Conservation (phyloP, 2,797 vertebrate genomes). For the Ctenopoma kingsleyae region DNA sequence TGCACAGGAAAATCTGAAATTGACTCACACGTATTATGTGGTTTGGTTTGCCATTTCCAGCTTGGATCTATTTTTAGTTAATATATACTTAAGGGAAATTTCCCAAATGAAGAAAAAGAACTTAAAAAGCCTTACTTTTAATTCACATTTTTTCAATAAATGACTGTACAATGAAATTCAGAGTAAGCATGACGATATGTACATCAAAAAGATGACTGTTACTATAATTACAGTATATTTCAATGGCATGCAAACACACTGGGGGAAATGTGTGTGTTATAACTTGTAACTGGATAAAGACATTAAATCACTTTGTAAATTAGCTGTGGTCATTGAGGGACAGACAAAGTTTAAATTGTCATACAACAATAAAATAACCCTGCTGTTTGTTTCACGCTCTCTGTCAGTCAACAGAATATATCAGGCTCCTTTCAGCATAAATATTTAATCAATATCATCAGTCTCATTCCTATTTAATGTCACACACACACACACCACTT, state of each 20-base stretch:
- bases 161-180: neutral
- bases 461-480: slow-evolving; percentile 50
- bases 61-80: slow-evolving; percentile 40
- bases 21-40: slow-evolving; percentile 50
- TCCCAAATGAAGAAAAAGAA: neutral
- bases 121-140: too few species aligned
- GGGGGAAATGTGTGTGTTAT: neutral
- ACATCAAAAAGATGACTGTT: too few species aligned
- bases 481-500: slow-evolving; percentile 24
- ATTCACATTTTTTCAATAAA: neutral
- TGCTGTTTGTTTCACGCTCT: slow-evolving; percentile 18
- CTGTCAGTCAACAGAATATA: slow-evolving; percentile 24
- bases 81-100: neutral
- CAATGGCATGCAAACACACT: neutral
- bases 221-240: too few species aligned
- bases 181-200: neutral
- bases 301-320: slow-evolving; percentile 6
- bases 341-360: slow-evolving; percentile 5
- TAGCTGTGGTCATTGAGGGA: slow-evolving; percentile 13
- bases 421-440: slow-evolving; percentile 45
- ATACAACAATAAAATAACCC: slow-evolving; percentile 15
- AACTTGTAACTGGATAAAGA: neutral
- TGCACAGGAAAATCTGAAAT: slow-evolving; percentile 48
- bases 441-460: slow-evolving; percentile 64
- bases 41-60: slow-evolving; percentile 37